phyloP scores from a whole-genome alignment of 2,888 invertebrate genomes.

The Rotaria magnacalcarata region DNA sequence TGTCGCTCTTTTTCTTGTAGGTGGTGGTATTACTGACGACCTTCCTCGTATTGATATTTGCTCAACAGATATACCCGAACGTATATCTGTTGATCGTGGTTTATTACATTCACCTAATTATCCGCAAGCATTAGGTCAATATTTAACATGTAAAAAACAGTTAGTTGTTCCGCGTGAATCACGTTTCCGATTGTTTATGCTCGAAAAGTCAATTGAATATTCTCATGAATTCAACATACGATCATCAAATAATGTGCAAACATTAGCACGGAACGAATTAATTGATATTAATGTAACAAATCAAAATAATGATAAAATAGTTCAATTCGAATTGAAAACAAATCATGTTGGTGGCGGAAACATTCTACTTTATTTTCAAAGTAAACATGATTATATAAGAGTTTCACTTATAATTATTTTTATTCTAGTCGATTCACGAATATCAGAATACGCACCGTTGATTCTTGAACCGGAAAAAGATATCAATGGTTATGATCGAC shows the following conservation, averaged over 20 bases:
- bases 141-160: background rate
- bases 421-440: constrained; percentile 10
- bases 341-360: background rate
- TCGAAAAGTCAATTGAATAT: constrained; percentile 19
- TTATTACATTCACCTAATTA: constrained; percentile 27
- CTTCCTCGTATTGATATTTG: constrained; percentile 4
- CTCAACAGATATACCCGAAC: background rate
- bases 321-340: constrained; percentile 24
- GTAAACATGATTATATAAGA: background rate
- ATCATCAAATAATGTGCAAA: background rate
- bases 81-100: background rate
- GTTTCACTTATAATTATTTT: no score
- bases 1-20: background rate
- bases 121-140: background rate
- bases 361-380: constrained; percentile 15
- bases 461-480: background rate
- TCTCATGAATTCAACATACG: background rate
- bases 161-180: background rate
- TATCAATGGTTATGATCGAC: background rate
- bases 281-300: background rate
- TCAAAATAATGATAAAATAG: background rate
- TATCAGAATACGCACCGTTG: constrained; percentile 17
- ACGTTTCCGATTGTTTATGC: constrained; percentile 5
- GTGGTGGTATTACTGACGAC: background rate
- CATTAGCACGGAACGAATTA: background rate